Evolutionary conservation across 2,888 invertebrate species (phyloP), one percentile per base, ranked within the genome.

Genomic region (Tholera decimalis): DNA sequence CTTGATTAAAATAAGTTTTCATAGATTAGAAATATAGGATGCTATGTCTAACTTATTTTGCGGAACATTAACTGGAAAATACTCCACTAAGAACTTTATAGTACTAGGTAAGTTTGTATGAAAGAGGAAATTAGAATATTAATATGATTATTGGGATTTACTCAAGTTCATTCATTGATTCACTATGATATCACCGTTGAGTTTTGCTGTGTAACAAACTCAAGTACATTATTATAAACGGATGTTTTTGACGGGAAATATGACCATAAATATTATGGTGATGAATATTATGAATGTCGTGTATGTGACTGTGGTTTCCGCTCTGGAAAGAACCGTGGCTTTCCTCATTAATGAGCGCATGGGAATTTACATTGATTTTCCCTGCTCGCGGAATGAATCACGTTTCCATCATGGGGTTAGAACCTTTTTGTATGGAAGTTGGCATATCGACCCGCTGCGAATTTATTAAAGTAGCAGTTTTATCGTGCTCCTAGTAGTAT

Each of bases 151-250:
- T 57, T 70, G 62, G 24, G 26, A 44, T 33, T 35, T 20, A 44
- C 51, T 18, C n/a, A 33, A 28, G 51, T 53, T 39, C 43, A 54
- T 54, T 30, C 53, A 56, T 46, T 56, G 70, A 60, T 28, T 76
- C 60, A 68, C 20, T 55, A 20, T 47, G 30, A 51, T 28, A 18
- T 33, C 60, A 22, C 22, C 15, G 18, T 55, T 68, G 55, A 69
- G 39, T 70, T 53, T 51, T 68, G 18, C 11, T 26, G 2, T 8
- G n/a, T 50, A 9, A n/a, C 9, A 41, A 46, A 46, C 30, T 47
- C 26, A 33, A 15, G 24, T 9, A 15, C 11, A 35, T 39, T 22
- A 33, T 11, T 11, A 35, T 24, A 35, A 54, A 55, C 41, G 47
- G 68, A 71, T 1, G 18, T 20, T 39, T 28, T 54, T 0, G 1